A percentile compares a stretch with the other conserved stretches of the same genome.
Conservation (phyloP, 1,140 invertebrate genomes). For the Zaprionus nigranus region DNA sequence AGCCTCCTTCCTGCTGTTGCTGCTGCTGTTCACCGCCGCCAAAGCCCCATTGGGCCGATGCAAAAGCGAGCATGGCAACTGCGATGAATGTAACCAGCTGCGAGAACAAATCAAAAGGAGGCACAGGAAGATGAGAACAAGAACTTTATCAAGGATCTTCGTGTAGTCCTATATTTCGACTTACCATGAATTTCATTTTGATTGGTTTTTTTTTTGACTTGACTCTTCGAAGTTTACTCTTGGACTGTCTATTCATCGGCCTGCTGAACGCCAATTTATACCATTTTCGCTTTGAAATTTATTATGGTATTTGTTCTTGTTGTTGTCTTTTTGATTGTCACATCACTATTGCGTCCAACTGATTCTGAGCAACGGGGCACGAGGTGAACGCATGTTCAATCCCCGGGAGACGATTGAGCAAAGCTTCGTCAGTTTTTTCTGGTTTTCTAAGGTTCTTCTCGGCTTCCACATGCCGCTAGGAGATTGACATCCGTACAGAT, state of each 20-base stretch:
- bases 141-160: not conserved
- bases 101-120: not conserved
- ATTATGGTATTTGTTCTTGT: not conserved
- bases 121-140: not conserved
- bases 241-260: not conserved
- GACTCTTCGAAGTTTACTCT: not conserved
- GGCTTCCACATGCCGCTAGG: not conserved
- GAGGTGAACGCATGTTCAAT: not conserved
- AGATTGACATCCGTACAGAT: not conserved
- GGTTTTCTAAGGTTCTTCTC: not conserved
- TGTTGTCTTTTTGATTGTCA: not conserved
- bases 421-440: not conserved
- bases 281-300: not conserved
- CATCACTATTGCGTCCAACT: not conserved
- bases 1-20: no score
- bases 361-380: not conserved
- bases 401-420: not conserved
- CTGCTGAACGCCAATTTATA: not conserved
- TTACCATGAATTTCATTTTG: conserved; percentile 8
- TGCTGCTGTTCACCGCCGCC: no score
- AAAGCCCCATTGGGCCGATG: not conserved
- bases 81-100: conserved; percentile 6
- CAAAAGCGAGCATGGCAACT: not conserved
- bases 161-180: not conserved
- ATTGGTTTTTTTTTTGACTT: not conserved